Base-by-base conservation (phyloP, 2,888 invertebrate genomes). In the Nymphalis c-album region DNA sequence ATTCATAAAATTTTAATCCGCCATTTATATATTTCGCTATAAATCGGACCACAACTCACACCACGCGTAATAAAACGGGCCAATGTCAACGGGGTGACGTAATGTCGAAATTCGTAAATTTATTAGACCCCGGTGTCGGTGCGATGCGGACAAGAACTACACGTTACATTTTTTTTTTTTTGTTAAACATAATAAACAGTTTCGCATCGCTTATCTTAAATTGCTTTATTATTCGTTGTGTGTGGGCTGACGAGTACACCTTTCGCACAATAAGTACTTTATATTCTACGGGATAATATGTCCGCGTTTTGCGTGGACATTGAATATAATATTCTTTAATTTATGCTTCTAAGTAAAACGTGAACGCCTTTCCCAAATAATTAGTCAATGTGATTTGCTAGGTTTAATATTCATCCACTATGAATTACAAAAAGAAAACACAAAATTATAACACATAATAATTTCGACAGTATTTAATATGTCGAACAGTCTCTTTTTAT, bases 71-170 rank as follows among this genome's bases (percentile, higher is more conserved):
- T 66, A 66, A 66, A 55, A 57, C 60, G 22, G 55, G 57, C 60
- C 63, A 63, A 71, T 71, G 66, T 67, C 66, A 64, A 31, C 45
- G 22, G 58, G 45, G 48, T 71, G 64, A 71, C 57, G 68, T 68
- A 65, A 68, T 71, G 26, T 65, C 40, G 26, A 69, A 69, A 67
- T 71, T 67, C 61, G 62, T 51, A 45, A 51, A 57, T 60, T 61
- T 55, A 17, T 60, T 40, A 57, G 35, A 40, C 35, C 10, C 57
- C 40, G 40, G 40, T 57, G 18, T 35, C 31, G 17, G 47, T 47
- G 45, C 46, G 55, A 16, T 47, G 57, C 16, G 31, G 26, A 26
- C 22, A 40, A 40, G 40, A 10, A 51, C 51, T 50, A 48, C 48
- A 18, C 18, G 18, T 48, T 48, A 40, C 26, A 26, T 55, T 57